Evolutionary conservation across 2,797 vertebrate species (phyloP).

Genomic region (Numenius phaeopus): DNA sequence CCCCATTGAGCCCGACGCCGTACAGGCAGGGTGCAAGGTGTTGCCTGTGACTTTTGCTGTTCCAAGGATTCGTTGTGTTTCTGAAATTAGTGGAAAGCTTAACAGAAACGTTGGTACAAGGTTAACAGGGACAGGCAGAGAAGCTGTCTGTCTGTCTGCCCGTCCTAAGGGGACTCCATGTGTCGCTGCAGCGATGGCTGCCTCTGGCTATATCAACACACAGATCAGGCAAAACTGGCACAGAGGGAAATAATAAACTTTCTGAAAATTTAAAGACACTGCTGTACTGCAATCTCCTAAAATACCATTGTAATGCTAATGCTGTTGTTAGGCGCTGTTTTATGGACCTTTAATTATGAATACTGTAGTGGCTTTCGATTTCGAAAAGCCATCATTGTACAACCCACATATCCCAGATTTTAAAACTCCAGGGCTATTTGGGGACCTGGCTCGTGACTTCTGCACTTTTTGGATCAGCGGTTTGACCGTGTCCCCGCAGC

Average conservation of each 20-base stretch:
- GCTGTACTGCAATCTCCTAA: neutral
- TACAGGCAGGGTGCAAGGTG: neutral
- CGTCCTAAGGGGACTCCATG: neutral
- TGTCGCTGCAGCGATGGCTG: neutral
- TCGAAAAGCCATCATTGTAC: slow-evolving; percentile 12
- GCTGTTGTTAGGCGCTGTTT: neutral
- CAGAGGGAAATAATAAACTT: neutral
- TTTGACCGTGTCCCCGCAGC: neutral
- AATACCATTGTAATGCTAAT: slow-evolving; percentile 24
- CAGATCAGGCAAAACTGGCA: neutral
- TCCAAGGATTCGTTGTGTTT: neutral
- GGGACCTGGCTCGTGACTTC: slow-evolving; percentile 4
- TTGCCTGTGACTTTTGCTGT: neutral
- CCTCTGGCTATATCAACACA: neutral
- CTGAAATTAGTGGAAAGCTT: neutral
- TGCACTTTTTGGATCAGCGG: neutral
- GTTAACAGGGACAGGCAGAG: neutral
- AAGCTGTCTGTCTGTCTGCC: neutral
- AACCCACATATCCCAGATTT: neutral
- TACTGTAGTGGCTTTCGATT: neutral
- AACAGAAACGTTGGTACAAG: neutral
- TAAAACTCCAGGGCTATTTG: slow-evolving; percentile 31
- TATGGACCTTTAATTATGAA: slow-evolving; percentile 55
- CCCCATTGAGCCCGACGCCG: neutral
- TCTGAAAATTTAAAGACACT: neutral